These are phyloP conservation scores for Eubasilissa splendida DNA, from an alignment of 2,888 invertebrate species.

Conservation along the genomic window DNA sequence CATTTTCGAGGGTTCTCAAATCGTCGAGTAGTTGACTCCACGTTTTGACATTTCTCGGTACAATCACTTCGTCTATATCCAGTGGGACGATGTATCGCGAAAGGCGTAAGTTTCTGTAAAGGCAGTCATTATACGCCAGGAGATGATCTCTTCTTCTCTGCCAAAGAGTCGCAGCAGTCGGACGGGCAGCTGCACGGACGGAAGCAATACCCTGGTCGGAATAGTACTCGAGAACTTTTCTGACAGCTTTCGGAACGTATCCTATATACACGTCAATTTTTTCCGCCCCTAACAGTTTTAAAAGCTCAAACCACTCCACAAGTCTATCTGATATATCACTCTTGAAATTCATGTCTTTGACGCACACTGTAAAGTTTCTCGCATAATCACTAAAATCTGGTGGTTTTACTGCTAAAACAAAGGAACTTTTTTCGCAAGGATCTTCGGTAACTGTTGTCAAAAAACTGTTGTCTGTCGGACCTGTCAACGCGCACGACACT, in stretches of 20 bases:
- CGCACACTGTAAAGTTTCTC: conserved; percentile 77
- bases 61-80: conserved; percentile 82
- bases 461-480: conserved; percentile 65
- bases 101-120: conserved; percentile 79
- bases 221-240: conserved; percentile 74
- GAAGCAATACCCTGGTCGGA: conserved; percentile 68
- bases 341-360: conserved; percentile 80
- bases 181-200: conserved; percentile 72
- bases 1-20: conserved; percentile 66
- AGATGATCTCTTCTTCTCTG: conserved; percentile 81
- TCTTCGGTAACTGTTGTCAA: conserved; percentile 70
- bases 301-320: conserved; percentile 82
- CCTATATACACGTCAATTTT: conserved; percentile 79
- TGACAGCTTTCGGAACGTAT: conserved; percentile 71
- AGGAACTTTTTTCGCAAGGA: conserved; percentile 70
- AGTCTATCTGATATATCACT: conserved; percentile 76
- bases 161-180: conserved; percentile 71
- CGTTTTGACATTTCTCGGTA: conserved; percentile 75
- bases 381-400: conserved; percentile 60
- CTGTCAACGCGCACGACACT: conserved; percentile 76
- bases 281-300: conserved; percentile 78
- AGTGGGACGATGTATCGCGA: conserved; percentile 79
- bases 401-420: conserved; percentile 65
- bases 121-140: conserved; percentile 84
- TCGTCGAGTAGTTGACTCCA: conserved; percentile 75